Evolutionary conservation across 2,888 invertebrate species (phyloP).

Genomic region (Epinotia brunnichana): DNA sequence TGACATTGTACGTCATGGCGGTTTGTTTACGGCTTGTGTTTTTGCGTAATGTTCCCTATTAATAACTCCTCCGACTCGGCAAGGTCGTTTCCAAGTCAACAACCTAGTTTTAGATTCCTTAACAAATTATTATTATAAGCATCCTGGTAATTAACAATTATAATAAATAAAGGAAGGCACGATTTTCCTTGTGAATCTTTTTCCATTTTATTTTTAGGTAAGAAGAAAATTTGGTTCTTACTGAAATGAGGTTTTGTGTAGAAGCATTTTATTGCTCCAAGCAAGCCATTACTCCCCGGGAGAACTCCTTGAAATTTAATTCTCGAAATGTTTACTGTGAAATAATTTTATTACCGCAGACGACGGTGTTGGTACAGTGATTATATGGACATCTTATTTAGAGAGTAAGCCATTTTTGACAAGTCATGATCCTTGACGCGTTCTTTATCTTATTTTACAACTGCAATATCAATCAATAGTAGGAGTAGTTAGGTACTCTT

Average conservation of each 20-base stretch:
- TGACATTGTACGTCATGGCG: no score
- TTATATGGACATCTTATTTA: conserved; percentile 56
- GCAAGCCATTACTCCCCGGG: conserved; percentile 45
- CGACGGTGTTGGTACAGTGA: conserved; percentile 58
- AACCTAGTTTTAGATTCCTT: conserved; percentile 3
- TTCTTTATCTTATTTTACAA: no score
- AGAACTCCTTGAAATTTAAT: conserved; percentile 60
- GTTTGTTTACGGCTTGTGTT: no score
- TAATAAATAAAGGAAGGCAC: conserved; percentile 22
- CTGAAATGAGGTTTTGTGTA: conserved; percentile 54
- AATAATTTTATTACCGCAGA: conserved; percentile 71
- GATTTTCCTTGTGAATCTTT: conserved; percentile 19
- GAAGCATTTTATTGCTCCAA: conserved; percentile 51
- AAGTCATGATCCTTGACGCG: background rate
- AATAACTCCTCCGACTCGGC: background rate
- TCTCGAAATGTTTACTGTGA: conserved; percentile 69
- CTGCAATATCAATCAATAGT: no score
- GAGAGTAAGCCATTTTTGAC: conserved; percentile 14
- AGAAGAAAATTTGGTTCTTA: conserved; percentile 49
- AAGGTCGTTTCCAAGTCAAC: background rate
- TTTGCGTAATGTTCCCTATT: background rate
- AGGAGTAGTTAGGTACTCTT: no score
- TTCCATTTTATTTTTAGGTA: conserved; percentile 49
- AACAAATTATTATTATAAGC: background rate
- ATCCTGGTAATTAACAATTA: conserved; percentile 22